These are phyloP conservation scores for Macropis europaea DNA, from an alignment of 2,888 invertebrate species.

Conservation along the genomic window DNA sequence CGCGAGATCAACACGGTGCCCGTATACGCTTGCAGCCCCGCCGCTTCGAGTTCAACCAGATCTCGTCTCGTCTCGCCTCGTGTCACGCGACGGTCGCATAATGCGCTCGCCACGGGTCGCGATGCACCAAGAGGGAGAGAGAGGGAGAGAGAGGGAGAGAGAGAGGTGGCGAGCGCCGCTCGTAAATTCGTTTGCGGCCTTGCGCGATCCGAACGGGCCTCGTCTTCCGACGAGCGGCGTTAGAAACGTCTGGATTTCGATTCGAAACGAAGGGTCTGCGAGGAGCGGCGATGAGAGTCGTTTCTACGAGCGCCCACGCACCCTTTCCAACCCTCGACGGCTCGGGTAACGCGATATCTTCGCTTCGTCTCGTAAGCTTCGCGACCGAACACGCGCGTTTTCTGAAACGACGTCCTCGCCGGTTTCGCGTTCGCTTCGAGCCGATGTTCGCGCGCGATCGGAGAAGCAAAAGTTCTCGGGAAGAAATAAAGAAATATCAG, in stretches of 20 bases:
- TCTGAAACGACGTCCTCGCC: no score
- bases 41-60: conserved; percentile 42
- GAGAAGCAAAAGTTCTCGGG: conserved; percentile 16
- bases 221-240: no score
- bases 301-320: background rate
- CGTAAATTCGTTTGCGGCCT: background rate
- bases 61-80: conserved; percentile 40
- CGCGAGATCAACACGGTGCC: conserved; percentile 21
- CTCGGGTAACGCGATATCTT: background rate
- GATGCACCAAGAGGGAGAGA: conserved; percentile 16
- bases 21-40: conserved; percentile 15
- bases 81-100: conserved; percentile 35
- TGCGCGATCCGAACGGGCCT: background rate
- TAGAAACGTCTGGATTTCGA: no score
- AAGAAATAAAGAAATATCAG: conserved; percentile 61
- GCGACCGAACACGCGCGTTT: background rate
- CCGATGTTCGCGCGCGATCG: background rate
- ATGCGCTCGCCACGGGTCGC: conserved; percentile 15
- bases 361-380: background rate
- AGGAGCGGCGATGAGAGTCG: background rate
- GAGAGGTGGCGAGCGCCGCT: conserved; percentile 7
- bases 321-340: background rate
- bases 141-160: background rate
- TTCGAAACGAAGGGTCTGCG: no score
- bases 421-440: background rate